Evolutionary conservation across 2,888 invertebrate genomes (phyloP).

Genomic region (Autographa pulchrina): DNA sequence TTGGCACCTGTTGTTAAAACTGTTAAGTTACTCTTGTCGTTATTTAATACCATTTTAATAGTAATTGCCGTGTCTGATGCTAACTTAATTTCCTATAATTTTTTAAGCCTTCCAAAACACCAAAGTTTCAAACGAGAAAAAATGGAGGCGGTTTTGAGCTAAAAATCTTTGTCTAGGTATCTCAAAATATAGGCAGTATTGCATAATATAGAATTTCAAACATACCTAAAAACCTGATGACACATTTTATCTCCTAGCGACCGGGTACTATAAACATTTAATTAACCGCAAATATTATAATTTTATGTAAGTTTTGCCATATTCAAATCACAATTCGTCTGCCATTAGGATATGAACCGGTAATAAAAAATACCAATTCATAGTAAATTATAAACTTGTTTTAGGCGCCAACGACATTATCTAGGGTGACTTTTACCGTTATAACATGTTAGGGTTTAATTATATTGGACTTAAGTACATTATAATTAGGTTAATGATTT

Average conservation of each 20-base stretch:
- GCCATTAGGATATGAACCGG: not conserved
- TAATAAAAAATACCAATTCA: not conserved
- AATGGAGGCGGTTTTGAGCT: not conserved
- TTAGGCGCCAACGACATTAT: not conserved
- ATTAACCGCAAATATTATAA: not conserved
- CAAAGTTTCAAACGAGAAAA: not conserved
- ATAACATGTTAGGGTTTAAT: not conserved
- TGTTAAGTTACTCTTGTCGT: no score
- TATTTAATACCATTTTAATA: no score
- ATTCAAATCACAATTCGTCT: not conserved
- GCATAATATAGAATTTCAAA: not conserved
- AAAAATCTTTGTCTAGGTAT: not conserved
- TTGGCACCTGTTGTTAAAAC: no score
- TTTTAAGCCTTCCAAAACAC: no score
- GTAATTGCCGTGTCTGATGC: no score
- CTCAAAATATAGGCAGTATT: not conserved
- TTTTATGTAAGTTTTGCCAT: not conserved
- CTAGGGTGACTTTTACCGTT: slow-evolving; percentile 3
- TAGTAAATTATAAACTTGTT: not conserved
- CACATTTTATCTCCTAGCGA: not conserved
- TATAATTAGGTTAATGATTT: not conserved
- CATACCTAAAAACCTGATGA: not conserved
- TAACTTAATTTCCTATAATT: no score
- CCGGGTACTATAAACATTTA: not conserved
- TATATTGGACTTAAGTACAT: not conserved